Conservation (phyloP, 2,888 invertebrate genomes). For the Phytoseiulus persimilis region DNA sequence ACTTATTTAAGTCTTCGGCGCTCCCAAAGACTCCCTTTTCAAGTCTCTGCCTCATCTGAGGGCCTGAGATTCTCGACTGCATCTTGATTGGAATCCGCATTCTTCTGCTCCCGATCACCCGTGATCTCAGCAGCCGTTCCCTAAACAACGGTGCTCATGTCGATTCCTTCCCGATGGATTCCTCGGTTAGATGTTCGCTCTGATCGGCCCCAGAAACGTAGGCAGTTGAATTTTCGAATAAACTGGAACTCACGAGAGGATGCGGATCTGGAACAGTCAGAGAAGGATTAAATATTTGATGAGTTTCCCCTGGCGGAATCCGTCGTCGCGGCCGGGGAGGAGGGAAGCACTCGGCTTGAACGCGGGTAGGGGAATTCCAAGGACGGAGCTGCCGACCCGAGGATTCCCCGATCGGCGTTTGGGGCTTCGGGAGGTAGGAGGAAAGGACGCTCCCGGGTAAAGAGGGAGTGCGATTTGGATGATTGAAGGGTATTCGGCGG, state of each 20-base stretch:
- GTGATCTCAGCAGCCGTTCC: not conserved
- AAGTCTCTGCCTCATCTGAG: not conserved
- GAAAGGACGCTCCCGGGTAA: not conserved
- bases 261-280: not conserved
- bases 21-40: not conserved
- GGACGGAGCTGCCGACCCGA: not conserved
- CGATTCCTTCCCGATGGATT: not conserved
- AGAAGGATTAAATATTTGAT: not conserved
- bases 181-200: not conserved
- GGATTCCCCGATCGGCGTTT: not conserved
- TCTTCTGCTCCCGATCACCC: not conserved
- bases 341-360: not conserved
- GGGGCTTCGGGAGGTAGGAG: not conserved
- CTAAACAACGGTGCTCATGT: not conserved
- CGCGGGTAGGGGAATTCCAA: not conserved
- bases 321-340: not conserved
- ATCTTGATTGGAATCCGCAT: not conserved
- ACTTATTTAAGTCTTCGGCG: not conserved
- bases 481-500: not conserved
- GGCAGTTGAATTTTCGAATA: not conserved
- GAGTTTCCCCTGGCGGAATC: not conserved
- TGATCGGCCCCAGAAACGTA: not conserved
- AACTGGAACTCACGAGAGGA: not conserved
- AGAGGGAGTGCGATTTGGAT: not conserved
- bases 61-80: not conserved